Evolutionary conservation across 2,888 invertebrate species (phyloP).

Genomic region (Ophion costatus): DNA sequence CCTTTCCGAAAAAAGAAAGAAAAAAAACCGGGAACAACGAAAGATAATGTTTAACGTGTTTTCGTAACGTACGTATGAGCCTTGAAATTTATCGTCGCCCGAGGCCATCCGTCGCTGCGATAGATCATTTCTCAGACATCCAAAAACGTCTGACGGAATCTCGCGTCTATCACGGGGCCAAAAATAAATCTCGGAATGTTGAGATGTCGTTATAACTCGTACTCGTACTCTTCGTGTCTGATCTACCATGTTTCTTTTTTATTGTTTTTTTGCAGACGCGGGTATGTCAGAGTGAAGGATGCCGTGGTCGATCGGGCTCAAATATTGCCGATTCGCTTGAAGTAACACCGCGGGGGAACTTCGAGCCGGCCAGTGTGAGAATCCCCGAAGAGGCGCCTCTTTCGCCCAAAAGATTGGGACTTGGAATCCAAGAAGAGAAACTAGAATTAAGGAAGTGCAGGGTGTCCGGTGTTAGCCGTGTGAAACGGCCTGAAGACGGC

Average conservation of each 20-base stretch:
- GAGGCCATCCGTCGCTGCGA: not conserved
- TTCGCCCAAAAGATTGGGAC: not conserved
- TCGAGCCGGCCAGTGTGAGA: conserved; percentile 35
- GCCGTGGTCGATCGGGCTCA: conserved; percentile 73
- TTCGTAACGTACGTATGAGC: not conserved
- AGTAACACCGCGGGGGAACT: conserved; percentile 43
- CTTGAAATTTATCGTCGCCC: conserved; percentile 6
- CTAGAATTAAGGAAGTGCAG: not conserved
- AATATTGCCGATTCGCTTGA: conserved; percentile 70
- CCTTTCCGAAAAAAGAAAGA: not conserved
- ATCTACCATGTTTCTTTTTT: conserved; percentile 38
- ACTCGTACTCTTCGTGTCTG: conserved; percentile 17
- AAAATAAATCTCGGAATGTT: not conserved
- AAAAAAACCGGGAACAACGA: not conserved
- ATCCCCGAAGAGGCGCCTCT: conserved; percentile 5
- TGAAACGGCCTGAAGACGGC: conserved; percentile 14
- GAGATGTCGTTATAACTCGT: not conserved
- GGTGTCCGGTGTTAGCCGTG: conserved; percentile 18
- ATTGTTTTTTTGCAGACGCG: conserved; percentile 62
- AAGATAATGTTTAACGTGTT: not conserved
- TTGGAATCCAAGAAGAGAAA: not conserved
- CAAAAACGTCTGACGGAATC: not conserved
- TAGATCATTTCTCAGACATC: conserved; percentile 2
- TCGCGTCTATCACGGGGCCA: not conserved
- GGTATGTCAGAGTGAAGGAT: conserved; percentile 70